Conservation (phyloP, 1,140 invertebrate species). For the Akabosia matsudoensis region DNA sequence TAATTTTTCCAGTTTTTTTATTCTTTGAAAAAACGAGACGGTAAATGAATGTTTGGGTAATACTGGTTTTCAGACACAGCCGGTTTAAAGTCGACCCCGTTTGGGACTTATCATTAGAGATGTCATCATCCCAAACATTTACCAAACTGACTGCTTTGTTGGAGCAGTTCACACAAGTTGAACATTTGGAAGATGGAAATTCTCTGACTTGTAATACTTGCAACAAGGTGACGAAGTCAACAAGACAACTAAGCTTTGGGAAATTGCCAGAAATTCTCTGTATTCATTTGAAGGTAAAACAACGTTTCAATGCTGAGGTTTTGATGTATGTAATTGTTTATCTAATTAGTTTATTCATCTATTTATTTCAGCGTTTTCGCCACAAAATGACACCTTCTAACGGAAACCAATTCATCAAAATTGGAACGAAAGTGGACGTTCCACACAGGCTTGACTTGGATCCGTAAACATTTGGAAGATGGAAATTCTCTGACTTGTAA, state of each 20-base stretch:
- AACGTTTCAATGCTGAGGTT: too few relatives aligned
- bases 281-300: conserved; percentile 3
- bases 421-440: not conserved
- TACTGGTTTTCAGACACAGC: not conserved
- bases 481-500: not conserved
- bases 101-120: not conserved
- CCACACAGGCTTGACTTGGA: not conserved
- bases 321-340: too few relatives aligned
- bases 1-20: not conserved
- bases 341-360: too few relatives aligned
- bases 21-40: not conserved
- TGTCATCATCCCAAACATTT: not conserved
- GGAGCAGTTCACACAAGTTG: not conserved
- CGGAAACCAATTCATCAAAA: not conserved
- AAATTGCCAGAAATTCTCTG: not conserved
- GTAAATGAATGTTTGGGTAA: not conserved
- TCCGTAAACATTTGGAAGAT: not conserved
- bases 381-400: not conserved
- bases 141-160: not conserved
- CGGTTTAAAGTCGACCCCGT: not conserved
- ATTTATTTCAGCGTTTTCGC: not conserved
- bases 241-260: not conserved
- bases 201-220: not conserved
- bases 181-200: not conserved
- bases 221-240: not conserved